Conservation (phyloP, 2,888 invertebrate genomes). For the Ashinkailepas kermadecensis region DNA sequence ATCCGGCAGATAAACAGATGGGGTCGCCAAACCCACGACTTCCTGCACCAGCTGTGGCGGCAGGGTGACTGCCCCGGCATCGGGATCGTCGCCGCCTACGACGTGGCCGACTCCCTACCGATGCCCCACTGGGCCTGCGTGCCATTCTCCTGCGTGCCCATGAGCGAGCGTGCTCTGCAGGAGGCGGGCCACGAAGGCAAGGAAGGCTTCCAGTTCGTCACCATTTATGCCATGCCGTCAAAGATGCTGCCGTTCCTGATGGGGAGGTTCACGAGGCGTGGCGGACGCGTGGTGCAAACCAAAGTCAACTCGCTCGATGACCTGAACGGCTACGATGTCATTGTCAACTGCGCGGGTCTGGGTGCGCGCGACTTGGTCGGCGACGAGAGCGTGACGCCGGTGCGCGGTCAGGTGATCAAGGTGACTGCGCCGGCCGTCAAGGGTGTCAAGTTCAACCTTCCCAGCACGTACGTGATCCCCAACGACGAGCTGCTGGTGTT, state of each 20-base stretch:
- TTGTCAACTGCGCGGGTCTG: slow-evolving; percentile 73
- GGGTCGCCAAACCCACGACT: neutral
- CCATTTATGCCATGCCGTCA: neutral
- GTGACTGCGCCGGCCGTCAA: slow-evolving; percentile 40
- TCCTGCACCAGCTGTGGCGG: neutral
- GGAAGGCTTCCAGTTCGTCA: neutral
- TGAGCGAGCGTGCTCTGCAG: neutral
- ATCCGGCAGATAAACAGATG: neutral
- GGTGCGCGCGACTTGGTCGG: slow-evolving; percentile 55
- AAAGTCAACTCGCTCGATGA: neutral
- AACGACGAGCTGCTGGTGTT: slow-evolving; percentile 61
- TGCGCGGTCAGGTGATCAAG: slow-evolving; percentile 66
- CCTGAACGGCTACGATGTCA: slow-evolving; percentile 46
- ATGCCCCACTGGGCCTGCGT: neutral
- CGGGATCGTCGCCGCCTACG: neutral
- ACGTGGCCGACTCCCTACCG: neutral
- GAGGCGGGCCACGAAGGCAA: neutral
- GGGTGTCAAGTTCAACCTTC: neutral
- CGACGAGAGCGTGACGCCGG: slow-evolving; percentile 55
- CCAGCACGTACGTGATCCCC: slow-evolving; percentile 19
- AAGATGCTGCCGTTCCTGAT: slow-evolving; percentile 17
- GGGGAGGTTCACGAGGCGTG: neutral
- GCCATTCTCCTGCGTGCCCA: neutral
- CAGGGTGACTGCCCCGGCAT: neutral
- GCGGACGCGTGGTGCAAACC: neutral